These are phyloP conservation scores for Papilio protenor DNA, from an alignment of 2,888 invertebrate genomes.

Conservation along the genomic window DNA sequence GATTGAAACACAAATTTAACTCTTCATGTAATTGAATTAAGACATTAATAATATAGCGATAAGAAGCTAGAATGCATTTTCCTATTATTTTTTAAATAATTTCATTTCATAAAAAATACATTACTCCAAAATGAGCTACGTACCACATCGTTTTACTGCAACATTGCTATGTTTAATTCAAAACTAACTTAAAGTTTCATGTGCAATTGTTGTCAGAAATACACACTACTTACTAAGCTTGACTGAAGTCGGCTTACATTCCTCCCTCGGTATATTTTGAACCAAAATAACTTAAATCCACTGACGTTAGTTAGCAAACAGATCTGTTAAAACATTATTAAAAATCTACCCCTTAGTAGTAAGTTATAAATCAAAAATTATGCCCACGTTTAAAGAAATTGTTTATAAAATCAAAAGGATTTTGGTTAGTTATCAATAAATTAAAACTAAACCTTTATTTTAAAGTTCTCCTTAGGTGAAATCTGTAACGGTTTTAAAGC, in stretches of 20 bases:
- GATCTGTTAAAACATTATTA: neutral
- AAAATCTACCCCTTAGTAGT: neutral
- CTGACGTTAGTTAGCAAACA: neutral
- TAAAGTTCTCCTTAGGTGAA: neutral
- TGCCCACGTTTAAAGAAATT: no score
- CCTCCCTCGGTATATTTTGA: neutral
- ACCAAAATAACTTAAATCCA: neutral
- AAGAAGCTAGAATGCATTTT: neutral
- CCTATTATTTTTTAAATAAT: neutral
- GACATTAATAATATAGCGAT: neutral
- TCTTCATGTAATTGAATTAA: neutral
- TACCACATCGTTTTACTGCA: neutral
- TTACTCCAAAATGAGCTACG: neutral
- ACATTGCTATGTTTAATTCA: neutral
- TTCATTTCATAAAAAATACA: neutral
- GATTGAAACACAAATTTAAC: slow-evolving; percentile 6
- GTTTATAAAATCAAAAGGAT: no score
- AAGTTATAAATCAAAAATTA: no score
- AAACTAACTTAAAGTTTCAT: neutral
- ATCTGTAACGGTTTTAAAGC: neutral
- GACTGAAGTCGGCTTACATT: slow-evolving; percentile 21
- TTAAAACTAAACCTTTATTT: neutral
- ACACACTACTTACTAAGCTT: slow-evolving; percentile 7
- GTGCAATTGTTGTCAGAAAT: slow-evolving; percentile 16
- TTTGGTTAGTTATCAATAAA: neutral